Percentiles rank a stretch among this genome's conserved stretches.
Evolutionary conservation across 2,888 invertebrate species (phyloP).

Genomic region (Peribatodes rhomboidaria): DNA sequence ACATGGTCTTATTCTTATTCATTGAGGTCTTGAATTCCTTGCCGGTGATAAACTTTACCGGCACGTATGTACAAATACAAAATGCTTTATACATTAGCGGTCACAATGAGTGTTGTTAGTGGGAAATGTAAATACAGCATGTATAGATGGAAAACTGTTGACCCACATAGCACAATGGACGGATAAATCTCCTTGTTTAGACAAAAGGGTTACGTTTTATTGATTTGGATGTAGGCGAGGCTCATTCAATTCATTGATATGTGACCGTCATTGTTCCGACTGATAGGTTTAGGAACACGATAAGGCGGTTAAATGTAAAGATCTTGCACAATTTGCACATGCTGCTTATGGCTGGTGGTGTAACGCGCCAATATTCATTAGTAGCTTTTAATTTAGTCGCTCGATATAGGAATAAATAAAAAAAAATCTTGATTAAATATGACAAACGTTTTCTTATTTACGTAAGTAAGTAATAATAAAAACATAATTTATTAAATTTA

Average conservation of each 20-base stretch:
- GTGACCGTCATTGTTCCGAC: conserved; percentile 32
- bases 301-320: conserved; percentile 12
- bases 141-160: conserved; percentile 72
- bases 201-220: conserved; percentile 68
- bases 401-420: not conserved
- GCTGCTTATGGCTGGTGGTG: not conserved
- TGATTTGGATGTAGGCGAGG: conserved; percentile 58
- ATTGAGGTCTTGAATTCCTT: conserved; percentile 28
- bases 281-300: conserved; percentile 34
- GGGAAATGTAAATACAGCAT: conserved; percentile 62
- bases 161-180: conserved; percentile 76
- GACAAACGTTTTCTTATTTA: not conserved
- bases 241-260: conserved; percentile 55
- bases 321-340: not conserved
- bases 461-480: not conserved
- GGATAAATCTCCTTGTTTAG: conserved; percentile 76
- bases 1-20: conserved; percentile 18
- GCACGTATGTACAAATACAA: conserved; percentile 37
- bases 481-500: conserved; percentile 3
- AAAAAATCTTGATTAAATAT: not conserved
- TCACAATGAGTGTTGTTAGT: conserved; percentile 63
- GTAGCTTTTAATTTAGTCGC: not conserved
- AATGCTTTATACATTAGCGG: conserved; percentile 60
- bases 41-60: conserved; percentile 26
- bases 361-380: not conserved